Evolutionary conservation across 1,140 invertebrate species (phyloP).

Genomic region (Chironomus tepperi): DNA sequence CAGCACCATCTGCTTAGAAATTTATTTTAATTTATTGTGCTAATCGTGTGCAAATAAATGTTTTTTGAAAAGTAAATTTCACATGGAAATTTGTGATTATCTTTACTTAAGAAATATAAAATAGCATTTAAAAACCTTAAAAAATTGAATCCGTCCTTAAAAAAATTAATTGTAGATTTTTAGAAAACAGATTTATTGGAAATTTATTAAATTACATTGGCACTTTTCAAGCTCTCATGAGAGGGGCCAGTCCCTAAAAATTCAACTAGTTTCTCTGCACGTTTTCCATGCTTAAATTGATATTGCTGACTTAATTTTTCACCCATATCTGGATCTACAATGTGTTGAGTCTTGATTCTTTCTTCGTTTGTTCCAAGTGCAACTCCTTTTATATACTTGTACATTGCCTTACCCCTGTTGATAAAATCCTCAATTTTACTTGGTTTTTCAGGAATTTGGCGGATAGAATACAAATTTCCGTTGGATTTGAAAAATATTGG

Average conservation of each 20-base stretch:
- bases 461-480: conserved; percentile 16
- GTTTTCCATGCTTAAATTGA: conserved; percentile 28
- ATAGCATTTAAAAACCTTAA: neutral
- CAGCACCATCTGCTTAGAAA: neutral
- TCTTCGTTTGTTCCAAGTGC: neutral
- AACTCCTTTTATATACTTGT: conserved; percentile 25
- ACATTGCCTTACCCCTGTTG: conserved; percentile 27
- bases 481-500: neutral
- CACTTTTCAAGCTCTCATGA: conserved; percentile 27
- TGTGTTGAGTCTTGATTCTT: conserved; percentile 21
- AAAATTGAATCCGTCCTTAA: conserved; percentile 3
- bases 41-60: neutral
- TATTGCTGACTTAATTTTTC: conserved; percentile 26
- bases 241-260: conserved; percentile 29
- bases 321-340: conserved; percentile 29
- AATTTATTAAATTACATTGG: conserved; percentile 27
- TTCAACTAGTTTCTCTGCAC: conserved; percentile 29
- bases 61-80: conserved; percentile 16
- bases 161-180: neutral
- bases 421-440: conserved; percentile 25
- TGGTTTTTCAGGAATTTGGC: conserved; percentile 27
- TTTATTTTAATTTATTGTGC: neutral
- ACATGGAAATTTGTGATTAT: conserved; percentile 9
- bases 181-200: neutral
- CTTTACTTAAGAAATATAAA: neutral